Conservation (phyloP, 37 sponge, comb jelly and placozoan genomes). For the Dysidea cf. avara region DNA sequence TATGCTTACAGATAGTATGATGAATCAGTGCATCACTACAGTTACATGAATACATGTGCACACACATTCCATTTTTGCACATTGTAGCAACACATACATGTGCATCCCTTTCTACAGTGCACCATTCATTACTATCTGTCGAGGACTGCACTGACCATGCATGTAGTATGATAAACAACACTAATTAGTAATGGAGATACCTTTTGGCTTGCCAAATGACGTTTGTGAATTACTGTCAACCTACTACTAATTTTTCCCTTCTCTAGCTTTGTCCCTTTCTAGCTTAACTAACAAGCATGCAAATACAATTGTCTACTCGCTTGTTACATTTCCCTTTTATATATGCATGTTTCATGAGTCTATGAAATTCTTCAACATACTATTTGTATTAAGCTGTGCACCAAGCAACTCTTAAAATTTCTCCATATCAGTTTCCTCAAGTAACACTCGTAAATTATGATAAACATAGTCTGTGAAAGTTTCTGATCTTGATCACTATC, state of each 20-base stretch:
- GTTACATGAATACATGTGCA: no score
- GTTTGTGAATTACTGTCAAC: not conserved
- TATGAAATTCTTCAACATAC: conserved; percentile 34
- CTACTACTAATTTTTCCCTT: conserved; percentile 9
- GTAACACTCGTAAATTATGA: not conserved
- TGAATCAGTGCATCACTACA: no score
- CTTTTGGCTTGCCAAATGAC: not conserved
- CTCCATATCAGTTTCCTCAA: conserved; percentile 10
- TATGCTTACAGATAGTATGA: no score
- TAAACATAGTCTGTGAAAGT: not conserved
- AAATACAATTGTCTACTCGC: conserved; percentile 2
- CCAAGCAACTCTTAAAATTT: not conserved
- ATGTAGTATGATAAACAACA: no score
- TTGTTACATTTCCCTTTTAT: conserved; percentile 19
- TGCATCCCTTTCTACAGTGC: no score
- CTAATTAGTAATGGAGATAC: no score
- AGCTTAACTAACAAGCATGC: conserved; percentile 4
- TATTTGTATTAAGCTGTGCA: conserved; percentile 24
- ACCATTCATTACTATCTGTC: no score
- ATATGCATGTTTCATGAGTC: conserved; percentile 5
- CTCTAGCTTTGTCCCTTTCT: conserved; percentile 16
- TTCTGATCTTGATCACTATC: not conserved
- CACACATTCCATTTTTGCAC: no score
- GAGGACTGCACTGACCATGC: no score
- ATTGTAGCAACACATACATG: no score